Evolutionary conservation across 2,797 vertebrate genomes (phyloP), one percentile per base, ranked within the genome.

Genomic region (Sandelia bainsii): DNA sequence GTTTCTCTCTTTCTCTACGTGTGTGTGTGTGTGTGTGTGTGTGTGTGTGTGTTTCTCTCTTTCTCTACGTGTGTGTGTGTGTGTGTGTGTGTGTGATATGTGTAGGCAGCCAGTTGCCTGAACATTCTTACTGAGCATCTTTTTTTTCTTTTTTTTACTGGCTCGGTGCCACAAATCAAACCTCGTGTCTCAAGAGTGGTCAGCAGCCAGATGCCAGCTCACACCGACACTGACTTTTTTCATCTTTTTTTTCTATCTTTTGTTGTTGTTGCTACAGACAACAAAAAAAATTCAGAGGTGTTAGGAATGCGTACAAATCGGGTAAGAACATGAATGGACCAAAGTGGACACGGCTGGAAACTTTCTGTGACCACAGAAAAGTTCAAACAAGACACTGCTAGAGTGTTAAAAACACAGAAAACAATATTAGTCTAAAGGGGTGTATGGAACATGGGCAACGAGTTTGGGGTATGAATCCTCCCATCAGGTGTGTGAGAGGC

Each of bases 91-190:
- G 77, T 63, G 63, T 78, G 57, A 50, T 58, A 34, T 56, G 70
- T 23, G 61, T 78, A 58, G 29, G 22, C 50, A 58, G 78, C 64
- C 68, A 69, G 57, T 77, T 70, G 56, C 69, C 62, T 69, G 49
- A 60, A 60, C 57, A 60, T 68, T 68, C 42, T 75, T 54, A 59
- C 56, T 2, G 49, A 74, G 71, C n/a, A 29, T 59, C 32, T 34
- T n/a, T 39, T 42, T 44, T 25, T n/a, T n/a, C n/a, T n/a, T n/a
- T n/a, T n/a, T n/a, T n/a, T n/a, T n/a, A n/a, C 62, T 83, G 81
- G 76, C 79, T 79, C 25, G 0, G 1, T 64, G 75, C 77, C 81
- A 88, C 72, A 51, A 72, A 69, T 62, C 63, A 69, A 44, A 68
- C n/a, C 37, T 34, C 7, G 3, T 19, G 50, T 79, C 71, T 78